Percentiles rank a stretch among this genome's conserved stretches.
phyloP scores from a whole-genome alignment of 2,113 vertebrate genomes.

The Amia ocellicauda region DNA sequence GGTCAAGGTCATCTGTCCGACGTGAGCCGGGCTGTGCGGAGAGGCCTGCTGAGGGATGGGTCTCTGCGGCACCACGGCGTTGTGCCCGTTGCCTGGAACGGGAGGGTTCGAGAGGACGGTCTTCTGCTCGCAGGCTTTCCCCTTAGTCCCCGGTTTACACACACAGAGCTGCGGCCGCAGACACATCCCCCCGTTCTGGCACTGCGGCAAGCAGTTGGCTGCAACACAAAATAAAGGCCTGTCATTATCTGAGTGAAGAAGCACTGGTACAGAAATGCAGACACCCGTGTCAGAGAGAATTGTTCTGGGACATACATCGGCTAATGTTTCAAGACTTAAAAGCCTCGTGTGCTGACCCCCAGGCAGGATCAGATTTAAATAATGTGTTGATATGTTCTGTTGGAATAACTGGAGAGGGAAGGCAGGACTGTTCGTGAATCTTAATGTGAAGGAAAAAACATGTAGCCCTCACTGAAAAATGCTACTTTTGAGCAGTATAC shows the following conservation, averaged over 20 bases:
- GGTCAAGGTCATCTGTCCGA: slow-evolving; percentile 81
- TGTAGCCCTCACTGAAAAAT: background rate
- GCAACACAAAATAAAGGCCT: slow-evolving; percentile 43
- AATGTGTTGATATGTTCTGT: no score
- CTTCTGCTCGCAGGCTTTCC: slow-evolving; percentile 80
- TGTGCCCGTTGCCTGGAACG: slow-evolving; percentile 56
- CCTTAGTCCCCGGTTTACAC: slow-evolving; percentile 89
- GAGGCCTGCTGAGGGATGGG: slow-evolving; percentile 74
- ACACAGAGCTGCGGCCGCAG: slow-evolving; percentile 91
- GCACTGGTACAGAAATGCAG: no score
- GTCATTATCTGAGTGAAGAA: no score
- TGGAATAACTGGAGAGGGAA: no score
- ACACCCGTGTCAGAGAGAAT: no score
- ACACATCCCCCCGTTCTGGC: slow-evolving; percentile 96
- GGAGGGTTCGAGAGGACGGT: slow-evolving; percentile 53
- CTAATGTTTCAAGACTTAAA: no score
- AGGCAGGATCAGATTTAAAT: no score
- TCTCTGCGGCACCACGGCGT: slow-evolving; percentile 65
- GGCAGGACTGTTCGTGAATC: no score
- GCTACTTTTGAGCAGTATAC: background rate
- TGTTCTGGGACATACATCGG: no score
- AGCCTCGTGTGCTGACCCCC: no score
- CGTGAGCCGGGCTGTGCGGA: slow-evolving; percentile 56
- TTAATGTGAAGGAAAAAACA: no score
- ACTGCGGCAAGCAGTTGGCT: slow-evolving; percentile 89